Evolutionary conservation across 2,888 invertebrate species (phyloP).

Genomic region (Nomada ferruginata): DNA sequence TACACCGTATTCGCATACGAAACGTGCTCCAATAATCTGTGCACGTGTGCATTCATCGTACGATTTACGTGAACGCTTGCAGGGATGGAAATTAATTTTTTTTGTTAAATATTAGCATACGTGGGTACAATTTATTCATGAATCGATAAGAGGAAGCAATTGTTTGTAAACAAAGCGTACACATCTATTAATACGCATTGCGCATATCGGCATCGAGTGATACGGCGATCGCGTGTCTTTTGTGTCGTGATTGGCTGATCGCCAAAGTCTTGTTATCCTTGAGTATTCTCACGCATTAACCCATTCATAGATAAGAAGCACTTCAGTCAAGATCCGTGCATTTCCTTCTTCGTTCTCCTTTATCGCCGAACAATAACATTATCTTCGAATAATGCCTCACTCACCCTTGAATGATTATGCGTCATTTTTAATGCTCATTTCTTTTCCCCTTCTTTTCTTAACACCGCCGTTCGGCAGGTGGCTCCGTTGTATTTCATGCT

Average conservation of each 20-base stretch:
- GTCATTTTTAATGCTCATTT: no score
- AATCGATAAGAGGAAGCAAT: not conserved
- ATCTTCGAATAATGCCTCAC: not conserved
- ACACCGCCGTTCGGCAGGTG: no score
- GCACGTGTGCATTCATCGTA: not conserved
- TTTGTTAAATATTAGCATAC: not conserved
- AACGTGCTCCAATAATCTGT: not conserved
- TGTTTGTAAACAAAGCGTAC: conserved; percentile 45
- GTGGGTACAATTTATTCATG: not conserved
- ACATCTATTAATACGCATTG: conserved; percentile 34
- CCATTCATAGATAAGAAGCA: conserved; percentile 49
- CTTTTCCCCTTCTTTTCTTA: no score
- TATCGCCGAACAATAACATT: not conserved
- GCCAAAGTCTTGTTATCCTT: conserved; percentile 58
- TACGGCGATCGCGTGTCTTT: not conserved
- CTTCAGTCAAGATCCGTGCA: not conserved
- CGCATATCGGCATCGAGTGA: conserved; percentile 25
- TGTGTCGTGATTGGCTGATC: conserved; percentile 37
- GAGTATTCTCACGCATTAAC: conserved; percentile 23
- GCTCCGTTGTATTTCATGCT: not conserved
- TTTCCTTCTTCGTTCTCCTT: not conserved
- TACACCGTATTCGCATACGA: not conserved
- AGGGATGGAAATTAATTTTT: not conserved
- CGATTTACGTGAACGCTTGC: not conserved
- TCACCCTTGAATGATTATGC: no score